Percentiles rank a stretch among this genome's conserved stretches.
These are phyloP conservation scores for Lasioglossum malachurum DNA, from an alignment of 2,888 invertebrate genomes.

Conservation along the genomic window DNA sequence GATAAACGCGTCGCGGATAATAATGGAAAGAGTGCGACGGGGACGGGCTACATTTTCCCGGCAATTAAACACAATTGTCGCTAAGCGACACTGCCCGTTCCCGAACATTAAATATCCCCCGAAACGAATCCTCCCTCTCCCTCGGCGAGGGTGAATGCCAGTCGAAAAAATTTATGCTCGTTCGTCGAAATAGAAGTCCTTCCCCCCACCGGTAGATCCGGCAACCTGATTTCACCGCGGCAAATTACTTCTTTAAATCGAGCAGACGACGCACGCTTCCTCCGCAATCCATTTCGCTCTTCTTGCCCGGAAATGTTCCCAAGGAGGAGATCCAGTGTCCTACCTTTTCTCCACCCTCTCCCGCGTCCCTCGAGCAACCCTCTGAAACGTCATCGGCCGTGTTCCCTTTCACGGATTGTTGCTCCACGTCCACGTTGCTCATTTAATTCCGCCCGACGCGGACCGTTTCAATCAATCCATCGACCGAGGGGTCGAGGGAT, in stretches of 20 bases:
- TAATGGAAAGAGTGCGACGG: slow-evolving; percentile 4
- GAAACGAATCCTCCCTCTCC: slow-evolving; percentile 15
- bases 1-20: slow-evolving; percentile 10
- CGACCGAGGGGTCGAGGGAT: slow-evolving; percentile 6
- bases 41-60: slow-evolving; percentile 46
- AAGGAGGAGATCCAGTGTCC: slow-evolving; percentile 1
- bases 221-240: slow-evolving; percentile 41
- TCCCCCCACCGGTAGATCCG: slow-evolving; percentile 1
- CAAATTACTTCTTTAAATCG: slow-evolving; percentile 58
- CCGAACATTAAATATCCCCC: slow-evolving; percentile 58
- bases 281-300: slow-evolving; percentile 49
- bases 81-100: slow-evolving; percentile 54
- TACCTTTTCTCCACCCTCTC: background rate
- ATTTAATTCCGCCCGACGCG: slow-evolving; percentile 29
- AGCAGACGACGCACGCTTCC: slow-evolving; percentile 41
- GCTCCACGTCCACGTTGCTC: slow-evolving; percentile 25
- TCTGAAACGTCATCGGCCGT: background rate
- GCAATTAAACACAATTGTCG: slow-evolving; percentile 66
- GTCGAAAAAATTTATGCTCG: slow-evolving; percentile 55
- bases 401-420: slow-evolving; percentile 31
- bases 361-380: background rate
- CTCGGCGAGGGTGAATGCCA: slow-evolving; percentile 13
- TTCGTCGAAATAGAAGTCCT: slow-evolving; percentile 24
- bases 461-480: slow-evolving; percentile 28
- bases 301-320: slow-evolving; percentile 16